Evolutionary conservation across 2,113 vertebrate species (phyloP), one percentile per base, ranked within the genome.

Genomic region (Carassius carassius): DNA sequence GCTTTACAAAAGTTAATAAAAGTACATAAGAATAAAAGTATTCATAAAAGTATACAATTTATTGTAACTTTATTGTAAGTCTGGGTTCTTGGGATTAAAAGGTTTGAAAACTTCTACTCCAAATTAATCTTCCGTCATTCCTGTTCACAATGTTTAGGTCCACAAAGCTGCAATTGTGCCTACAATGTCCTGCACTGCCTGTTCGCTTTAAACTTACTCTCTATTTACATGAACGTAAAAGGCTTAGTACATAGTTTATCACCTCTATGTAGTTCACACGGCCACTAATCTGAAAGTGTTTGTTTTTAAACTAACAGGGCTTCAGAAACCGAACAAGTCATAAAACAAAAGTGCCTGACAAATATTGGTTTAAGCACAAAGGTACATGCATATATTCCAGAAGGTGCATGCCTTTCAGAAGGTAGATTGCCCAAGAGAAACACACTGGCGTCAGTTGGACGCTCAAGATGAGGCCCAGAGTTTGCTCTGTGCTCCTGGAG

Each of bases 351-450:
- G 80, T 49, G 65, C 12, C 32, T 19, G 63, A n/a, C 11, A 54
- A 82, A 37, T 70, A 65, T 82, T 82, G 65, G 72, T 56, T 70
- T 35, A 82, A 82, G 80, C 80, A 37, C 76, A 58, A 78, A 58
- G 76, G 54, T 78, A 58, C 76, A 82, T 70, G 37, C 19, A 70
- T 51, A 82, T 54, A 82, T 70, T 82, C 72, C 80, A 70, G 6
- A 54, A 80, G 54, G 47, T 54, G 60, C 9, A 11, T 58, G 65
- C 70, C 88, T 86, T 86, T 84, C 75, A 77, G 51, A 72, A 82
- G 77, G 78, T 86, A 70, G 77, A 84, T 78, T 77, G 84, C 81
- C 86, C 85, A 85, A 81, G 88, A 83, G 86, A 84, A 89, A 75
- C 86, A 76, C 73, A 49, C 69, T 82, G 86, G 87, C 79, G 86